Evolutionary conservation across 2,113 vertebrate species (phyloP).

Genomic region (Oreochromis tanganicae): DNA sequence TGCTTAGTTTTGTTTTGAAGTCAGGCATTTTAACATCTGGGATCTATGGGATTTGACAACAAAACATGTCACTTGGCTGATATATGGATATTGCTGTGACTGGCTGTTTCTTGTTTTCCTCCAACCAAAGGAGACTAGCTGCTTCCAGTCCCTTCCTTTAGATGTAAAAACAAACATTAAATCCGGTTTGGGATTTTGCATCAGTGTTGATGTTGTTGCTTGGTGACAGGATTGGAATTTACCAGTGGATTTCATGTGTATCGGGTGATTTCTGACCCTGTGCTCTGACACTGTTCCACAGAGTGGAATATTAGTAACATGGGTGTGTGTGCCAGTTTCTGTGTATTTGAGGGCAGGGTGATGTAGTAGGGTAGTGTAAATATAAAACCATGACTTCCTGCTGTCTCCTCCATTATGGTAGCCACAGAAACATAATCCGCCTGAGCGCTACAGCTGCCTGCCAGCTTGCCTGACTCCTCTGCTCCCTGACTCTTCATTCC

Average conservation of each 20-base stretch:
- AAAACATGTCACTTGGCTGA: neutral
- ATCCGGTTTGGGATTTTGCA: neutral
- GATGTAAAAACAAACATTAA: neutral
- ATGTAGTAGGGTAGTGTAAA: conserved; percentile 71
- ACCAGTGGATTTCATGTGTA: neutral
- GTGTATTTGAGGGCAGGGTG: conserved; percentile 43
- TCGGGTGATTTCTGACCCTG: neutral
- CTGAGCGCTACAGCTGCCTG: conserved; percentile 24
- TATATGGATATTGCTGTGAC: neutral
- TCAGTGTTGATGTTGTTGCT: neutral
- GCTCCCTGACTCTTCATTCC: neutral
- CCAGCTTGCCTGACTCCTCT: conserved; percentile 21
- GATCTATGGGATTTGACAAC: neutral
- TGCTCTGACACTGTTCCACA: neutral
- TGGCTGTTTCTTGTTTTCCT: neutral
- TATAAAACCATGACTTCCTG: conserved; percentile 73
- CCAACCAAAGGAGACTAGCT: neutral
- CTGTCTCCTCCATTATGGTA: conserved; percentile 64
- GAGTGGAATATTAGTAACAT: neutral
- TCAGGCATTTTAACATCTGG: neutral
- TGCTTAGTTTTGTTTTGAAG: neutral
- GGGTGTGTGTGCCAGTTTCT: neutral
- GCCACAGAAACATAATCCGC: conserved; percentile 68
- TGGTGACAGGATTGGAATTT: neutral
- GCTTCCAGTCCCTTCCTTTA: neutral